Conservation (phyloP, 2,797 vertebrate species). For the Siniperca scherzeri region DNA sequence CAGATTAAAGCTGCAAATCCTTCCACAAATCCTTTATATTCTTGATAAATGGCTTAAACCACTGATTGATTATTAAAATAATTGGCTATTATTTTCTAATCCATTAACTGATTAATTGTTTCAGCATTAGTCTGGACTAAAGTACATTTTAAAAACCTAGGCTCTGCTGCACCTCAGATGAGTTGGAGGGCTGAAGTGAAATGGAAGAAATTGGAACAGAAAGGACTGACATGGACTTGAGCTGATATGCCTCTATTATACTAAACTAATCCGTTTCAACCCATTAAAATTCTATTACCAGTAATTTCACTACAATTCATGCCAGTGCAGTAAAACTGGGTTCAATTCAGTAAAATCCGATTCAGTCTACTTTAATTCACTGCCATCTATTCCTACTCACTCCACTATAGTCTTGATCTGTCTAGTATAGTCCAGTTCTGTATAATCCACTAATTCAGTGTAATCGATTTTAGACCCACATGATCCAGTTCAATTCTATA, state of each 20-base stretch:
- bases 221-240: neutral
- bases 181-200: neutral
- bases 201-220: constrained; percentile 11
- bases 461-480: constrained; percentile 68
- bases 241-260: neutral
- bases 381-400: constrained; percentile 29
- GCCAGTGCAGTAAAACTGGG: constrained; percentile 30
- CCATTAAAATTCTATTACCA: constrained; percentile 14
- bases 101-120: neutral
- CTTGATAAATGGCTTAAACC: neutral
- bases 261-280: constrained; percentile 31
- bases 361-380: constrained; percentile 36
- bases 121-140: neutral
- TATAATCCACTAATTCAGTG: constrained; percentile 65
- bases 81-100: neutral
- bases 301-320: constrained; percentile 5
- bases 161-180: neutral
- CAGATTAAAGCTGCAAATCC: neutral
- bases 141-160: neutral
- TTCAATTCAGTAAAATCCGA: constrained; percentile 53
- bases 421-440: constrained; percentile 60
- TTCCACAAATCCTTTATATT: neutral
- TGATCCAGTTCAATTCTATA: constrained; percentile 66
- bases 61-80: constrained; percentile 5
- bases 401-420: constrained; percentile 39